Evolutionary conservation across 2,888 invertebrate genomes (phyloP), one percentile per base, ranked within the genome.

Genomic region (Callyntrura sp.): DNA sequence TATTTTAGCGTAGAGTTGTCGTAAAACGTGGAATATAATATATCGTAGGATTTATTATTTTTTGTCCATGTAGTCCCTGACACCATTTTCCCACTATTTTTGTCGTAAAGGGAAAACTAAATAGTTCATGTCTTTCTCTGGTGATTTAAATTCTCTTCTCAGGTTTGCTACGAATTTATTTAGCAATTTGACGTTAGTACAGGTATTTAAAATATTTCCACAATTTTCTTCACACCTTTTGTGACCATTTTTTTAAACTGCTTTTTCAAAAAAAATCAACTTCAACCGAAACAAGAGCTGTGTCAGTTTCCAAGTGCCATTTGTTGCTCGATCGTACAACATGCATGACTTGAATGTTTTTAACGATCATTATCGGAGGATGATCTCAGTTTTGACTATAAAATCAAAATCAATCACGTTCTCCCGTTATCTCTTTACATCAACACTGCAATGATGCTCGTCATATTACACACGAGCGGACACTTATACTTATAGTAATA

Each of bases 281-380:
- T 11, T 62, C 62, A 23, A 23, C 62, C 5, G 17, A 45, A 70
- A 70, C 23, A 35, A 43, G 70, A 70, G 70, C 70, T 70, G 70
- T 51, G 76, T 78, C 51, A 51, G 51, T 78, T 70, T 70, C 17
- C n/a, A 81, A 57, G 81, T 81, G 81, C 81, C 81, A 81, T 81
- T 78, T 60, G 14, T 81, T 81, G 81, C 81, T 81, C 81, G 57
- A 60, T 81, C 76, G 35, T 70, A 43, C 17, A 70, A 55, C 17
- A 78, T 43, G 20, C 48, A 78, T 12, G 76, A 78, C 76, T 78
- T 78, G 51, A 55, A 51, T 55, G 51, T 78, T 78, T 78, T 73
- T 9, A 51, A 78, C 35, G 25, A 51, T 78, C 51, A 51, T 78
- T 78, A 70, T 70, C 51, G 76, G 76, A 78, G 76, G 25, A 51